A percentile compares a stretch with the other conserved stretches of the same genome.
Evolutionary conservation across 2,888 invertebrate genomes (phyloP).

Genomic region (Aradus depressus): DNA sequence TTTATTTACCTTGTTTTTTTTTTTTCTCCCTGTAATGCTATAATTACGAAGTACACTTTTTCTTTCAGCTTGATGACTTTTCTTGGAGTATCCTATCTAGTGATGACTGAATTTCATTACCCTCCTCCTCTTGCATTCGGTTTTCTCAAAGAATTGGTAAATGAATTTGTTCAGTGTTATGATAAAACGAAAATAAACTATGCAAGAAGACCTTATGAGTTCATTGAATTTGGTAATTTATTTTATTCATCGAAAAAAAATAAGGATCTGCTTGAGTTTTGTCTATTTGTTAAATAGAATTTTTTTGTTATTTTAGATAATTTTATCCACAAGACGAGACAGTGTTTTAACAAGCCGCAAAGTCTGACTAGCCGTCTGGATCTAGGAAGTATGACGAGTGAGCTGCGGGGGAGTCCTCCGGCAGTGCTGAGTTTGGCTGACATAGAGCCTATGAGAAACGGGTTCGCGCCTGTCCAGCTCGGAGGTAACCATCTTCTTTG

Average conservation of each 20-base stretch:
- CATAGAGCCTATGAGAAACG: constrained; percentile 31
- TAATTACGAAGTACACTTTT: constrained; percentile 29
- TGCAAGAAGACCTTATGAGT: constrained; percentile 38
- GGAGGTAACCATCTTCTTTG: no score
- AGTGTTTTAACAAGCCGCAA: constrained; percentile 34
- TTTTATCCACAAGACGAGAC: constrained; percentile 33
- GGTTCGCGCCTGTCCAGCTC: constrained; percentile 28
- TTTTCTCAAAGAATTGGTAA: constrained; percentile 39
- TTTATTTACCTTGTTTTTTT: no score
- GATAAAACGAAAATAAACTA: constrained; percentile 34
- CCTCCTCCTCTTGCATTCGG: constrained; percentile 39
- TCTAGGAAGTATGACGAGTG: constrained; percentile 33
- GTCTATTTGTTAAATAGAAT: not conserved
- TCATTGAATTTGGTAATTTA: constrained; percentile 39
- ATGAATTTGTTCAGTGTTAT: constrained; percentile 38
- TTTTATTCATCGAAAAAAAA: not conserved
- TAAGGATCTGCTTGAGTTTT: not conserved
- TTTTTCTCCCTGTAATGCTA: no score
- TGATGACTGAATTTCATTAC: constrained; percentile 37
- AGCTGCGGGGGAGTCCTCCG: constrained; percentile 33
- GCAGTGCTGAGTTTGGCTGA: constrained; percentile 30
- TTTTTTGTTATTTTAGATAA: constrained; percentile 30
- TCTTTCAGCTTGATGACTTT: constrained; percentile 35
- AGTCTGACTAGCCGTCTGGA: constrained; percentile 34
- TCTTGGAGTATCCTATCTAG: constrained; percentile 37